Evolutionary conservation across 2,797 vertebrate genomes (phyloP), one percentile per base, ranked within the genome.

Genomic region (Pangasius krempfi): DNA sequence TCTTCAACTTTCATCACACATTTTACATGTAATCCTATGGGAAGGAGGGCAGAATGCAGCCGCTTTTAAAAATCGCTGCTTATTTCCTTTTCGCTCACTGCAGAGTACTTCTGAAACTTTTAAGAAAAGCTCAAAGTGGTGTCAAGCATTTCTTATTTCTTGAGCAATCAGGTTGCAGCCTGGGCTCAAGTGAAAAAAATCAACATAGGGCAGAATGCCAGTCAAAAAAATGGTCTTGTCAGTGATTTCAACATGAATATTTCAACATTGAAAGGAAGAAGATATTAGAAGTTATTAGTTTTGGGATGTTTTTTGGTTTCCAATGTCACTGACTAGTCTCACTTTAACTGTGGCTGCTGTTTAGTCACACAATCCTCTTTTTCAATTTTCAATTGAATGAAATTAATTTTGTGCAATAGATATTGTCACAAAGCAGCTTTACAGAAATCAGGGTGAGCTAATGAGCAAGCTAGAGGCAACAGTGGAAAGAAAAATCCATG

Each of bases 11-110:
- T 40, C 56, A 40, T 12, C 5, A 44, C 37, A 82, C 12, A 82
- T 82, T 62, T 82, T 60, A 81, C 56, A 82, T 81, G 30, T 81
- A 37, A 56, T 80, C 54, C 18, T 44, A 83, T 18, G 37, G 25
- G 37, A 62, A 62, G 37, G 56, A 82, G 6, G 33, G 58, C 13
- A 62, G 37, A 82, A 82, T 27, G 30, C 20, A 58, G 54, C 5
- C 12, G 9, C 56, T 81, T 78, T 60, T 25, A 60, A 40, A 80
- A 40, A 81, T 6, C 54, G 13, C 12, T 2, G 5, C 33, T 82
- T 44, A 44, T 82, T 25, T 6, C 25, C 6, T 83, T 83, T 62
- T 44, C 6, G 25, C n/a, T 62, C 22, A 81, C 10, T 44, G 33
- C 54, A 62, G 22, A 64, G 37, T 18, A 81, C 20, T 58, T 56